phyloP scores from a whole-genome alignment of 2,888 invertebrate species.

The Lasioglossum leucozonium region DNA sequence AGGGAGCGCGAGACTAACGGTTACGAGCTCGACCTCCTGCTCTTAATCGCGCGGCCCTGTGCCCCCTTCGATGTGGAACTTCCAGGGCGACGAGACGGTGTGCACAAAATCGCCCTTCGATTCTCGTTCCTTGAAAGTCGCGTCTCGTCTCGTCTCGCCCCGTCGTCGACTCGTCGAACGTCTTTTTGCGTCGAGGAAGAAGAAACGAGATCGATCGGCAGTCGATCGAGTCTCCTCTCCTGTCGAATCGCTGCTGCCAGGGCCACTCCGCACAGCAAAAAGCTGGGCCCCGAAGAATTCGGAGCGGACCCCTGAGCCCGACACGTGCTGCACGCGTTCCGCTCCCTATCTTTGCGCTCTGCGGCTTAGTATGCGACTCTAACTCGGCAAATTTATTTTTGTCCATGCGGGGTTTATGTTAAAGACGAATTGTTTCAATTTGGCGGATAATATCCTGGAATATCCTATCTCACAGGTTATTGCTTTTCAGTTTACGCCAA shows the following conservation, averaged over 20 bases:
- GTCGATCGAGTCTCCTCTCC: background rate
- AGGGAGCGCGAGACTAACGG: conserved; percentile 78
- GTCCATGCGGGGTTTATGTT: background rate
- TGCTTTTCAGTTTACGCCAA: background rate
- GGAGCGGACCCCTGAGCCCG: conserved; percentile 18
- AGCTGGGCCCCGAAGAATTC: conserved; percentile 16
- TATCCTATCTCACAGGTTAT: background rate
- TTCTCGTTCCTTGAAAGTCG: conserved; percentile 6
- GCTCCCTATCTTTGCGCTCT: background rate
- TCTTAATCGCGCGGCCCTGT: conserved; percentile 56
- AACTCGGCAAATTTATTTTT: background rate
- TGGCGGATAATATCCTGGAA: background rate
- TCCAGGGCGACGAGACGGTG: background rate
- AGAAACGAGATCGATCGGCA: conserved; percentile 9
- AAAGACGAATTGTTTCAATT: background rate
- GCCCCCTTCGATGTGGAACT: background rate
- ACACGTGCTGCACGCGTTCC: conserved; percentile 45
- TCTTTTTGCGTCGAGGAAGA: conserved; percentile 26
- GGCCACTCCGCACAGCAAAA: conserved; percentile 6
- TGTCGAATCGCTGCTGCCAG: background rate
- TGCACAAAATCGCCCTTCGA: conserved; percentile 13
- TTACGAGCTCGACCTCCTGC: conserved; percentile 77
- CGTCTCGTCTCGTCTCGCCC: background rate
- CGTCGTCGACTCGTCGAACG: conserved; percentile 9
- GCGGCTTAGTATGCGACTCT: background rate